These are phyloP conservation scores for Girardinichthys multiradiatus DNA, from an alignment of 2,113 vertebrate species.

Conservation along the genomic window DNA sequence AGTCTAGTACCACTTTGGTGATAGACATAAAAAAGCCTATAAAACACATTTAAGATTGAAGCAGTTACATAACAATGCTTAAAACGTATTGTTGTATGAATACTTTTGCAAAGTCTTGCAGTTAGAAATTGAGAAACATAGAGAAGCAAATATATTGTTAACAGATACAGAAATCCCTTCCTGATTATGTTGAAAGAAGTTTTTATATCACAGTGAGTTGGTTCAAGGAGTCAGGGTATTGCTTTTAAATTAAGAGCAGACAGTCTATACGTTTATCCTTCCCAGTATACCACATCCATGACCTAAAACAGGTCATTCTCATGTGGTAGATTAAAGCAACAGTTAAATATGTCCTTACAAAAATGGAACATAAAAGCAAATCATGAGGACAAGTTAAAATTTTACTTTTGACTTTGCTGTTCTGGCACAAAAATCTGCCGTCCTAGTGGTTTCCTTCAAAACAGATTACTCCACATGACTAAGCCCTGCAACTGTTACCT, in stretches of 20 bases:
- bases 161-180: neutral
- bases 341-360: neutral
- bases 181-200: neutral
- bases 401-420: neutral
- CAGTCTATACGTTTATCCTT: neutral
- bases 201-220: neutral
- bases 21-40: too few relatives aligned
- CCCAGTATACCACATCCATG: neutral
- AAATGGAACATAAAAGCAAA: neutral
- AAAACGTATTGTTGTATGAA: too few relatives aligned
- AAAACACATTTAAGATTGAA: too few relatives aligned
- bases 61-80: too few relatives aligned
- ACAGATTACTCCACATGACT: neutral
- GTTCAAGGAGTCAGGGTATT: neutral
- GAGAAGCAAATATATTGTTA: neutral
- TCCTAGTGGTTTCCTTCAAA: neutral
- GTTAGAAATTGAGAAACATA: neutral
- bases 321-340: neutral
- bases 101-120: neutral
- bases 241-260: neutral
- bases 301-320: neutral
- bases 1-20: too few relatives aligned
- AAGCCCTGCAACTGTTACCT: neutral
- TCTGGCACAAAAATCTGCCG: neutral
- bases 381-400: neutral